Base-by-base conservation (phyloP, 2,888 invertebrate genomes). In the Thecophora atra region DNA sequence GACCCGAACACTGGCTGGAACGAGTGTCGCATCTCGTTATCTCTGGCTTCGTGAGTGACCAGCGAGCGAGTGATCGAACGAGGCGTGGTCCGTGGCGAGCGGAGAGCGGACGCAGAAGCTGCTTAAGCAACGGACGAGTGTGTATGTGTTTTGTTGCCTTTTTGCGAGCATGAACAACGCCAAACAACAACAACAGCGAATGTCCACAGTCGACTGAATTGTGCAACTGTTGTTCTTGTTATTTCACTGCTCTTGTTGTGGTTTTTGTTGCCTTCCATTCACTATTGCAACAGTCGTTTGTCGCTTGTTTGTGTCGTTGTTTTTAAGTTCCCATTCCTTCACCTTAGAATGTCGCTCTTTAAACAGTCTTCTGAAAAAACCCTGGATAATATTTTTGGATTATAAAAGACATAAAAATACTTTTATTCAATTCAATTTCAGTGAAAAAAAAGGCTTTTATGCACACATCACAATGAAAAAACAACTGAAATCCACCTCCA, bases 151-250 rank as follows among this genome's bases (percentile, higher is more conserved):
- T n/a, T n/a, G n/a, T n/a, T n/a, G 24, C n/a, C n/a, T n/a, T n/a
- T n/a, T n/a, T n/a, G n/a, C n/a, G n/a, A n/a, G n/a, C n/a, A n/a
- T n/a, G n/a, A 37, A 37, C 37, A 30, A 8, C 30, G 30, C 4
- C 30, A 37, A n/a, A 11, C 37, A 37, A 37, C 37, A 37, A 11
- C 37, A 11, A 37, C 37, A 37, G 37, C 37, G 30, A 42, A 62
- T 37, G 28, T 11, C 60, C n/a, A 28, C 60, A 30, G 30, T 19
- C 37, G 19, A 62, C 21, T 30, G 37, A 21, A 42, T 62, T 62
- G 37, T 62, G 62, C 42, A 62, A 62, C n/a, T 37, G 62, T 62
- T 62, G 62, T 62, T 65, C 51, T 65, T 63, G 37, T 37, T 37
- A 37, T 37, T 37, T 37, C 2, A 11, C 6, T 37, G 37, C 11